Evolutionary conservation across 2,797 vertebrate genomes (phyloP), one percentile per base, ranked within the genome.

Genomic region (Pangasius krempfi): DNA sequence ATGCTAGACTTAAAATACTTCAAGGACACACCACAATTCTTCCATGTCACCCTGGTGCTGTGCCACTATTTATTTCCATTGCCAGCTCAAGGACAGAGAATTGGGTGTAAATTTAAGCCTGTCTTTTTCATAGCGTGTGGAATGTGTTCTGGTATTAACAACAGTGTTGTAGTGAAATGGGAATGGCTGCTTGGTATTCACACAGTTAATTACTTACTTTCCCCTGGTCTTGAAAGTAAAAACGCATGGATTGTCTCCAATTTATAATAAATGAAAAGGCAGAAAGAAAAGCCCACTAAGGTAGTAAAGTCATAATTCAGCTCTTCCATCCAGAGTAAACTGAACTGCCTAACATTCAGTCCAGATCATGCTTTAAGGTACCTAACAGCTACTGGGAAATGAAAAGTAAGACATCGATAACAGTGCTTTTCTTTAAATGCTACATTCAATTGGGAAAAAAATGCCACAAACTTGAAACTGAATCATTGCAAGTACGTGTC

Each of bases 1-100:
- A 86, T n/a, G 33, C n/a, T 8, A 13, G 68, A 60, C 37, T 76
- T 76, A 76, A 83, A 85, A 76, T 86, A 86, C 85, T 47, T 84
- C 62, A 84, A 84, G 64, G 64, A 52, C 64, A 70, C 47, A 52
- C 20, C 62, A 84, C 27, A 66, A 66, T 66, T 66, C 81, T 66
- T 66, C 70, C 68, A 40, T 58, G 68, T 73, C 66, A 86, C 70
- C 52, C 52, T 86, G 68, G 68, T 76, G 9, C 54, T 60, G 20
- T 84, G 47, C 64, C 47, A 70, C n/a, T 37, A 70, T 54, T 72
- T 70, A 70, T 85, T 85, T 85, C n/a, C n/a, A 37, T 22, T 62
- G 56, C n/a, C 9, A 86, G 18, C 8, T 62, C 72, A 78, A 86
- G 72, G 72, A 76, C 85, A 64, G 37, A 33, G 72, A 64, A 44